A percentile compares a stretch with the other conserved stretches of the same genome.
Evolutionary conservation across 2,113 vertebrate genomes (phyloP).

Genomic region (Nipponia nippon): DNA sequence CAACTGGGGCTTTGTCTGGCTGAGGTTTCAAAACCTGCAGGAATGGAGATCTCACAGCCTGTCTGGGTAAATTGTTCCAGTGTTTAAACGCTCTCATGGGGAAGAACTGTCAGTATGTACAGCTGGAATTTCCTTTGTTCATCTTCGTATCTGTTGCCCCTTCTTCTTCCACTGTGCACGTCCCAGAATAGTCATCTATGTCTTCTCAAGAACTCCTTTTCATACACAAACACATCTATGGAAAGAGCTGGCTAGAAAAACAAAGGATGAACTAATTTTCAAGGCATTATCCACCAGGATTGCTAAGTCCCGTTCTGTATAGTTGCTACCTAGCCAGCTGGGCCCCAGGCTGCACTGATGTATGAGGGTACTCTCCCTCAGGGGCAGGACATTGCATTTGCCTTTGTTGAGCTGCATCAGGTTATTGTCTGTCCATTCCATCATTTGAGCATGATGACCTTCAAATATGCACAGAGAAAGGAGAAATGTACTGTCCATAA

Average conservation of each 20-base stretch:
- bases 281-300: background rate
- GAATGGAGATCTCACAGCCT: background rate
- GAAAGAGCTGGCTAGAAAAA: background rate
- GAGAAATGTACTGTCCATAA: background rate
- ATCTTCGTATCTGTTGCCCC: background rate
- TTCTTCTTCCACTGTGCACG: background rate
- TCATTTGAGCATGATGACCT: background rate
- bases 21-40: background rate
- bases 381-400: background rate
- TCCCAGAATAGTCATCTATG: background rate
- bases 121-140: background rate
- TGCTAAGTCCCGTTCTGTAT: background rate
- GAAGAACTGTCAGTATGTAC: rapidly evolving
- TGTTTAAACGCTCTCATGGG: background rate
- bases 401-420: background rate
- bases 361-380: background rate
- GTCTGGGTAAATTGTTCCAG: background rate
- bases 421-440: background rate
- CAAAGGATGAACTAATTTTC: background rate
- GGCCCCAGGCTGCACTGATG: background rate
- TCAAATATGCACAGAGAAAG: background rate
- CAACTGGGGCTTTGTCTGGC: background rate
- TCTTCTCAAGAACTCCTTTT: background rate
- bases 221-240: background rate
- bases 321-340: background rate